Conservation (phyloP, 2,113 vertebrate species). For the Cyanocitta stelleri region DNA sequence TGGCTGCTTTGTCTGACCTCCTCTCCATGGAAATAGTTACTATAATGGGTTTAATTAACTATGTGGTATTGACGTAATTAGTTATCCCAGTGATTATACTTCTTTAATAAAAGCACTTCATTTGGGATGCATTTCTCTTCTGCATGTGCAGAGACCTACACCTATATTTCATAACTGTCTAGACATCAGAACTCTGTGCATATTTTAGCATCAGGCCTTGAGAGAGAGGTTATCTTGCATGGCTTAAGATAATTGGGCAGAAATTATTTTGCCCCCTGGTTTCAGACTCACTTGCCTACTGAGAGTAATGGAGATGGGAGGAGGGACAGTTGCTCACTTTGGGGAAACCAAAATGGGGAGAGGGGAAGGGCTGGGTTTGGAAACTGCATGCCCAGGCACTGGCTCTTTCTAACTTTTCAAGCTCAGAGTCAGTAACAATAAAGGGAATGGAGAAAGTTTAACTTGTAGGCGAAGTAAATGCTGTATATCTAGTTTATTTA, state of each 20-base stretch:
- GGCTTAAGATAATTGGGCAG: conserved; percentile 72
- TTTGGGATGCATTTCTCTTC: conserved; percentile 69
- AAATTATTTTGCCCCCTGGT: conserved; percentile 73
- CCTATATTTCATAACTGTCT: conserved; percentile 75
- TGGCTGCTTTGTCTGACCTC: conserved; percentile 66
- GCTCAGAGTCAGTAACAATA: conserved; percentile 3
- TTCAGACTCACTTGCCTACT: conserved; percentile 36
- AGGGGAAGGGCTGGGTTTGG: conserved; percentile 19
- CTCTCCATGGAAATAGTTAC: conserved; percentile 70
- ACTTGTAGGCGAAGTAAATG: not conserved
- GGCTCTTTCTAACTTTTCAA: conserved; percentile 33
- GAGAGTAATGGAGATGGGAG: conserved; percentile 17
- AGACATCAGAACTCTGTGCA: conserved; percentile 53
- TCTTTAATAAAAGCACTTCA: conserved; percentile 77
- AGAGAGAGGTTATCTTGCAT: conserved; percentile 67
- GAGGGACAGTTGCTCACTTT: conserved; percentile 29
- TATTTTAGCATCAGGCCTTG: conserved; percentile 68
- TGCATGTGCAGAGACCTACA: conserved; percentile 16
- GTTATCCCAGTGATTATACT: conserved; percentile 74
- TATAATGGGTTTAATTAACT: conserved; percentile 81
- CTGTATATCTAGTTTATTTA: not conserved
- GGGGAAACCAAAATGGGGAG: conserved; percentile 15
- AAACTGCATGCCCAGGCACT: conserved; percentile 26
- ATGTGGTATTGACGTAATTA: conserved; percentile 77
- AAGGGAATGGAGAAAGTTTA: conserved; percentile 29